A percentile compares a stretch with the other conserved stretches of the same genome.
Conservation (phyloP, 2,888 invertebrate genomes). For the Plusia festucae region DNA sequence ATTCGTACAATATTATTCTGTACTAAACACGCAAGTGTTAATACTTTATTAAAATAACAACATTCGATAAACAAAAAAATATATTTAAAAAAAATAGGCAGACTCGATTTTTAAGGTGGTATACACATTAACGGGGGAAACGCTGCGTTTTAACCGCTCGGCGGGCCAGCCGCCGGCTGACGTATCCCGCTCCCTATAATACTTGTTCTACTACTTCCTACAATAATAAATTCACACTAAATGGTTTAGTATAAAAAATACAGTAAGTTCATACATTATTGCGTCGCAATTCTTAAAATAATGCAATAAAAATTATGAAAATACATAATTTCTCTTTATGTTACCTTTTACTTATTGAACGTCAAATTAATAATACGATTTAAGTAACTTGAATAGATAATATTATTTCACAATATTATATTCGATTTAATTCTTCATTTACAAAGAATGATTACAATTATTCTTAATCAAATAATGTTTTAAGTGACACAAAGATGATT, state of each 20-base stretch:
- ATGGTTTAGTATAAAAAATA: too few species aligned
- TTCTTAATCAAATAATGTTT: too few species aligned
- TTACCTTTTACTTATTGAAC: too few species aligned
- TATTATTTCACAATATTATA: not conserved
- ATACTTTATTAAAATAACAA: slow-evolving; percentile 45
- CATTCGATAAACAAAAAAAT: slow-evolving; percentile 53
- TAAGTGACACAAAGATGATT: too few species aligned
- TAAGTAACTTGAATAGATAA: not conserved
- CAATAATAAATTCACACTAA: too few species aligned
- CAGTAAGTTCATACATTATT: too few species aligned
- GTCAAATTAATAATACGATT: not conserved
- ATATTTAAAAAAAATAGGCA: slow-evolving; percentile 68
- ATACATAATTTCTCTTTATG: too few species aligned
- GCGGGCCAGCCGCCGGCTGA: slow-evolving; percentile 61
- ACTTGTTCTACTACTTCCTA: not conserved
- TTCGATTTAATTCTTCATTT: too few species aligned
- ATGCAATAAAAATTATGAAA: too few species aligned
- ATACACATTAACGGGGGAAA: slow-evolving; percentile 64
- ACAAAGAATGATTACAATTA: too few species aligned
- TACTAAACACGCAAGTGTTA: slow-evolving; percentile 23
- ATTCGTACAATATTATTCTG: slow-evolving; percentile 49
- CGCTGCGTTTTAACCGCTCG: slow-evolving; percentile 61
- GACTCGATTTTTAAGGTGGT: slow-evolving; percentile 59
- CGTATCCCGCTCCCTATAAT: slow-evolving; percentile 43
- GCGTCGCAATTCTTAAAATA: too few species aligned